Percentiles rank a stretch among this genome's conserved stretches.
These are phyloP conservation scores for Parnassius mnemosyne DNA, from an alignment of 2,888 invertebrate genomes.

Conservation along the genomic window DNA sequence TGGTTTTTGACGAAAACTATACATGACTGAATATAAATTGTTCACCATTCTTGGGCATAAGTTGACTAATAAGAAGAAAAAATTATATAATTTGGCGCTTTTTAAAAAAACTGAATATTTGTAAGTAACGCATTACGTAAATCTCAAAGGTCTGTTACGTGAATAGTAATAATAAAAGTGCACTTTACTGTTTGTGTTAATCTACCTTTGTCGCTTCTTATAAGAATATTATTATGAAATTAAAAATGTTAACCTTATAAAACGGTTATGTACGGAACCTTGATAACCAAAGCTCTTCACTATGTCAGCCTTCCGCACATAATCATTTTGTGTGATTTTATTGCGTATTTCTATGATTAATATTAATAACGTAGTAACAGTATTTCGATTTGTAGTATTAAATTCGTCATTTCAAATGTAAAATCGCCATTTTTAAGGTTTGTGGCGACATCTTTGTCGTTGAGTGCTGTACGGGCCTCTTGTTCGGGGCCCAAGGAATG, in stretches of 20 bases:
- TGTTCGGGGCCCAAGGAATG: conserved; percentile 45
- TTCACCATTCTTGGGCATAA: no score
- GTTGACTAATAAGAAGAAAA: no score
- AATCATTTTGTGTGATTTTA: conserved; percentile 60
- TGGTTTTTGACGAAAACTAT: no score
- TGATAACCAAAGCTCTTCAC: conserved; percentile 12
- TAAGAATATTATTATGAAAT: conserved; percentile 51
- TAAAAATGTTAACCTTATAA: conserved; percentile 52
- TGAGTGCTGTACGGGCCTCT: conserved; percentile 37
- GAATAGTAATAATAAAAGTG: conserved; percentile 45
- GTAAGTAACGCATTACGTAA: neutral
- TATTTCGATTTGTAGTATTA: conserved; percentile 73
- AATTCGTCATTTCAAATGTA: conserved; percentile 70
- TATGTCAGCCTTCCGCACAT: conserved; percentile 43
- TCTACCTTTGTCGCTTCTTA: conserved; percentile 53
- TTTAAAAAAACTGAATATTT: no score
- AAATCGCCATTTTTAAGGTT: conserved; percentile 57
- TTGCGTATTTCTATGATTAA: conserved; percentile 68
- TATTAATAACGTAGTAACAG: conserved; percentile 66
- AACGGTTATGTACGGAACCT: conserved; percentile 8
- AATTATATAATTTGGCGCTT: no score
- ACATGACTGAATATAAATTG: no score
- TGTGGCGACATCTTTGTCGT: conserved; percentile 38
- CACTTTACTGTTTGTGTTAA: conserved; percentile 54
- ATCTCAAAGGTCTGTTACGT: conserved; percentile 33